These are phyloP conservation scores for Anolis sagrei DNA, from an alignment of 2,113 vertebrate species.

Conservation along the genomic window DNA sequence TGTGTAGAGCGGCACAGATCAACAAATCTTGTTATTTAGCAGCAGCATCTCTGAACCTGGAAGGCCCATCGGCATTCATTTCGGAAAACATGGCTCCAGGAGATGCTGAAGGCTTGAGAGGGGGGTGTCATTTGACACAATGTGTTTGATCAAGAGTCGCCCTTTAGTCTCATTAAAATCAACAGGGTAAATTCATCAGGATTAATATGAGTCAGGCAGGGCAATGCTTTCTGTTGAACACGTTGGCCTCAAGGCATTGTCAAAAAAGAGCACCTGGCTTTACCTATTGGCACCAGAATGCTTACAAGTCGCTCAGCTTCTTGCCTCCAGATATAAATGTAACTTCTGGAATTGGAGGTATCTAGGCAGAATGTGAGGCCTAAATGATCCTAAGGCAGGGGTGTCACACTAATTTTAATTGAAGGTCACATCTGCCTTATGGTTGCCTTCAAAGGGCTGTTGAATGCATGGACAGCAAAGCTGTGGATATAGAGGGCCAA, in stretches of 20 bases:
- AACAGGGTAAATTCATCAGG: not conserved
- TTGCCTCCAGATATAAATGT: not conserved
- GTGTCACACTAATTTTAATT: too few relatives aligned
- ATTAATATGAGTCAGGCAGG: not conserved
- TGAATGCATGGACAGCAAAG: too few relatives aligned
- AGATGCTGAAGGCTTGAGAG: not conserved
- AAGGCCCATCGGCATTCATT: not conserved
- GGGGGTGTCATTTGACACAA: not conserved
- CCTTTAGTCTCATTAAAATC: not conserved
- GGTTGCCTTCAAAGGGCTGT: too few relatives aligned
- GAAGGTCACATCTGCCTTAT: too few relatives aligned
- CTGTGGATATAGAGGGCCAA: too few relatives aligned
- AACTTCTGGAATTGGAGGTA: not conserved
- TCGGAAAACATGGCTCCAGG: not conserved
- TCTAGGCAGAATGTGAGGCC: not conserved
- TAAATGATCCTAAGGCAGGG: too few relatives aligned
- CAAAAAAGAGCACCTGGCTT: not conserved
- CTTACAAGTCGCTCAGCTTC: not conserved
- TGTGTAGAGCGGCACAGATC: conserved; percentile 3
- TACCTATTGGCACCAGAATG: not conserved
- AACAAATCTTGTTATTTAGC: conserved; percentile 43
- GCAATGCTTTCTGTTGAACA: not conserved
- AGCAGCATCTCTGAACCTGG: accelerated
- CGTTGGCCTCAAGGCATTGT: not conserved
- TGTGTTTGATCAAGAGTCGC: not conserved